phyloP scores from a whole-genome alignment of 2,888 invertebrate species.

The Limnephilus auricula region DNA sequence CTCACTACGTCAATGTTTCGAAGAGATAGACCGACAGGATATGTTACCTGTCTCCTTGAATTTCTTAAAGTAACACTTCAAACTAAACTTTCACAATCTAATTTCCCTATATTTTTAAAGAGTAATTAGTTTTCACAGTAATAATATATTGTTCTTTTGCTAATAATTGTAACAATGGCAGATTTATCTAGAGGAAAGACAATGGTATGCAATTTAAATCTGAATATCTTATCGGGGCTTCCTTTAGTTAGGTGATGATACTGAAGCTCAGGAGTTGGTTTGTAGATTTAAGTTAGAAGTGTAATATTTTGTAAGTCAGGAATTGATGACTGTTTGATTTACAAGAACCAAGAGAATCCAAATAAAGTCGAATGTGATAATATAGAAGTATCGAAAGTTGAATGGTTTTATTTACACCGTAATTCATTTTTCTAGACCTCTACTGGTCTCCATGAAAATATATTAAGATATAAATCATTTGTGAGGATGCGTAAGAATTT shows the following conservation, averaged over 20 bases:
- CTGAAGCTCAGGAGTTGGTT: background rate
- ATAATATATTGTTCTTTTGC: background rate
- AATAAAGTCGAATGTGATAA: slow-evolving; percentile 64
- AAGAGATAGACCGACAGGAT: background rate
- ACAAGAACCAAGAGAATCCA: slow-evolving; percentile 47
- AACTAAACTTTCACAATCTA: background rate
- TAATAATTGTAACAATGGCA: background rate
- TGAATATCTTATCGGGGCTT: background rate
- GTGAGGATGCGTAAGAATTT: background rate
- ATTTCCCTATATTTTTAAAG: background rate
- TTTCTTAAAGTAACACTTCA: background rate
- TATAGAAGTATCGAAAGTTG: slow-evolving; percentile 51
- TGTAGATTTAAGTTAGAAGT: background rate
- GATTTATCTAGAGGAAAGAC: background rate
- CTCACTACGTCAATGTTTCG: background rate
- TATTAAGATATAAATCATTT: slow-evolving; percentile 42
- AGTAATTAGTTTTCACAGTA: slow-evolving; percentile 3
- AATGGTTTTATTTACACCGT: slow-evolving; percentile 62
- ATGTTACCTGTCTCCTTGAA: background rate
- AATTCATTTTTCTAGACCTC: slow-evolving; percentile 3
- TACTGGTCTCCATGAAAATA: background rate
- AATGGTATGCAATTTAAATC: background rate
- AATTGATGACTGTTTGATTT: slow-evolving; percentile 10
- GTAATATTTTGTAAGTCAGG: slow-evolving; percentile 5
- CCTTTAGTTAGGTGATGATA: background rate